These are phyloP conservation scores for Halcyon senegalensis DNA, from an alignment of 2,113 vertebrate genomes.

Conservation along the genomic window DNA sequence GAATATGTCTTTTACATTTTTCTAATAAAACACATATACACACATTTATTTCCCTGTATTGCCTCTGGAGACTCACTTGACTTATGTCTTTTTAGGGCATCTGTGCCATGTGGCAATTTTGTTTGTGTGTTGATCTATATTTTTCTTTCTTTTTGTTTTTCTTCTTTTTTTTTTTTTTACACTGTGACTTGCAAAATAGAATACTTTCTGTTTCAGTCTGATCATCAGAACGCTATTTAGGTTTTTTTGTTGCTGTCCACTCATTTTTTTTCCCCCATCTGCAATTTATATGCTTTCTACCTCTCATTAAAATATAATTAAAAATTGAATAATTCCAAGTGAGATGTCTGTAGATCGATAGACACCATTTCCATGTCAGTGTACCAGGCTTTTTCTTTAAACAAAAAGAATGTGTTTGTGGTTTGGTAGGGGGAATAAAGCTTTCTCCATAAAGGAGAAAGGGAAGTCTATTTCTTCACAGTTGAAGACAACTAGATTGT, in stretches of 20 bases:
- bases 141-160: background rate
- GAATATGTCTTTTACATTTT: background rate
- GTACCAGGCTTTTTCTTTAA: background rate
- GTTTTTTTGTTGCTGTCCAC: background rate
- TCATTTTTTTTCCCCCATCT: background rate
- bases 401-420: background rate
- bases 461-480: background rate
- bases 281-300: background rate
- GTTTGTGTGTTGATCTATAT: no score
- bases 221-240: background rate
- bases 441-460: background rate
- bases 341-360: background rate
- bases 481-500: background rate
- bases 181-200: background rate
- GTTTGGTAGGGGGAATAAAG: background rate
- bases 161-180: no score
- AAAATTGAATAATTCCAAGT: background rate
- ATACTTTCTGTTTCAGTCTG: background rate
- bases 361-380: background rate
- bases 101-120: background rate
- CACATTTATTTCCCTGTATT: background rate
- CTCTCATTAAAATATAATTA: background rate
- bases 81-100: background rate
- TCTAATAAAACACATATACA: background rate
- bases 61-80: background rate